Base-by-base conservation (phyloP, 2,113 vertebrate species). In the Festucalex cinctus region DNA sequence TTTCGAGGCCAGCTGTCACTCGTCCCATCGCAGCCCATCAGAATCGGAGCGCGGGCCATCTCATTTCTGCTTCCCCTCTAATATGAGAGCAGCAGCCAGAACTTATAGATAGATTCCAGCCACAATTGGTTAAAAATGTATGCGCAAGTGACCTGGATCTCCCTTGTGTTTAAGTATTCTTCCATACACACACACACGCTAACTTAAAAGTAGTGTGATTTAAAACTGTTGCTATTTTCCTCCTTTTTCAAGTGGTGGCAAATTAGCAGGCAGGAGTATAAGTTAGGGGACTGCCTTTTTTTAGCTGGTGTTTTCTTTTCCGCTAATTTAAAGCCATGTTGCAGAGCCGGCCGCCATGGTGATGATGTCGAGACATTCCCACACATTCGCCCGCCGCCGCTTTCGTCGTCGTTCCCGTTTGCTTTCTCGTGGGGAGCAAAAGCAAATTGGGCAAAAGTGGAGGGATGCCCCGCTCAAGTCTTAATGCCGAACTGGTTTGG, bases 251-350 rank as follows among this genome's bases (percentile, higher is more conserved):
- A 88, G 88, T 87, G 88, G 86, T 86, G 82, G 85, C 85, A 87
- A 88, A 88, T 88, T 87, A 89, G 86, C 88, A 83, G 84, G 88
- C 86, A 85, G 72, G 78, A 84, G 71, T 85, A 70, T 71, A 87
- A n/a, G 86, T 83, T 76, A 81, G 79, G 71, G 67, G 66, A 73
- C 75, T 58, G 71, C 53, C 84, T 85, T 84, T 85, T 88, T 88
- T 85, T 88, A 85, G 83, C 75, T 74, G 63, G 78, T 88, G 84
- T 87, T 88, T 87, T 87, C 86, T 84, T 86, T 86, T 84, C 83
- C 86, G 83, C 84, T 86, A 86, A 90, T 90, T 88, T 88, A 82
- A 90, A 87, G 84, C 81, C 85, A 86, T 85, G 83, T 88, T 82
- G 72, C 81, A 83, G 84, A 86, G 82, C 83, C 75, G 81, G 81